A percentile compares a stretch with the other conserved stretches of the same genome.
phyloP scores from a whole-genome alignment of 2,113 vertebrate species.

The Todiramphus saurophagus region DNA sequence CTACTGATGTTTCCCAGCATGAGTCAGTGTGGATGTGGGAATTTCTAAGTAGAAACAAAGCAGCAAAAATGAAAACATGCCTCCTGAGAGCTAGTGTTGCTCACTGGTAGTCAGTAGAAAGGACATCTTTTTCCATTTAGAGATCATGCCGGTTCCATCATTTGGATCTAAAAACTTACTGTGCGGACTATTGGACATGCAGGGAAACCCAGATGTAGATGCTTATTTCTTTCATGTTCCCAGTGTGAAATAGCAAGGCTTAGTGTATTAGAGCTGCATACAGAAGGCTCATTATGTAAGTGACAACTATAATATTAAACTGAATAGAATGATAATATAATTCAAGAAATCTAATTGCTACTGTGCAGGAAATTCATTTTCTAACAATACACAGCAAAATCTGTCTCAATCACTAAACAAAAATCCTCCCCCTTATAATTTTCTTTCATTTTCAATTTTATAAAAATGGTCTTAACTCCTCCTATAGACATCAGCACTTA shows the following conservation, averaged over 20 bases:
- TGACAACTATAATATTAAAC: conserved; percentile 53
- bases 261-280: neutral
- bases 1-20: neutral
- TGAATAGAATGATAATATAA: conserved; percentile 57
- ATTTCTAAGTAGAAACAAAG: conserved; percentile 4
- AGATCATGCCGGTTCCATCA: neutral
- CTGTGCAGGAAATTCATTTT: conserved; percentile 39
- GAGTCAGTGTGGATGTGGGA: neutral
- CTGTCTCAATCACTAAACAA: conserved; percentile 42
- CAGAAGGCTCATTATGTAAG: conserved; percentile 43
- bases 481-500: conserved; percentile 26
- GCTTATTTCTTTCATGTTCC: conserved; percentile 5
- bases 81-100: neutral
- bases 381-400: conserved; percentile 41
- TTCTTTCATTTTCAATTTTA: conserved; percentile 62
- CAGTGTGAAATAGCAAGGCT: conserved; percentile 10
- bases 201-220: neutral
- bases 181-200: neutral
- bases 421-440: conserved; percentile 35
- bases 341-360: conserved; percentile 60
- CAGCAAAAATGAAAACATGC: neutral
- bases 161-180: neutral
- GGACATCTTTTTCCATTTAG: neutral
- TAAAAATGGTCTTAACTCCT: conserved; percentile 35
- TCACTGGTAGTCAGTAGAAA: neutral